phyloP scores from a whole-genome alignment of 2,797 vertebrate genomes.

The Halcyon chelicuti region DNA sequence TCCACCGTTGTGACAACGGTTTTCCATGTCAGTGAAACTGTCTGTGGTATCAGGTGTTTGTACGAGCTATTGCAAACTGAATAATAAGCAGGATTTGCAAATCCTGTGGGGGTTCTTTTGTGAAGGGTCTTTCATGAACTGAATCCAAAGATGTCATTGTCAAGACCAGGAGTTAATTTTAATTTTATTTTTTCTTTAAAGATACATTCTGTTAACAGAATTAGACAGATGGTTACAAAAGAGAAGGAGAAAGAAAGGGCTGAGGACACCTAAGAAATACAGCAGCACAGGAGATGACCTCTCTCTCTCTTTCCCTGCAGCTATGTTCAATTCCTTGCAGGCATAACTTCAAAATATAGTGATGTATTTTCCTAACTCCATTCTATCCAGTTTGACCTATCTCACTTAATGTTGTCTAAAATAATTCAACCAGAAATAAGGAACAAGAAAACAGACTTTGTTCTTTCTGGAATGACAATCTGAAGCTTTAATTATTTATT shows the following conservation, averaged over 20 bases:
- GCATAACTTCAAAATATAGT: background rate
- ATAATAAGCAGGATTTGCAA: constrained; percentile 6
- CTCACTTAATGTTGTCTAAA: background rate
- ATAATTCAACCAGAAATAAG: background rate
- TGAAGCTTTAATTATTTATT: background rate
- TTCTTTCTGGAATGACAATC: background rate
- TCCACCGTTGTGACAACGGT: background rate
- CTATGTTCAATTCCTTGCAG: background rate
- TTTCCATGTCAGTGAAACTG: background rate
- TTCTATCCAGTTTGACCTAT: background rate
- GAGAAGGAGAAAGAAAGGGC: background rate
- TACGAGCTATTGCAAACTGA: background rate
- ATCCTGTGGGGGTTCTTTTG: background rate
- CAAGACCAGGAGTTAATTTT: background rate
- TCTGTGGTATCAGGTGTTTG: background rate
- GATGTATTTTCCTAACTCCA: background rate
- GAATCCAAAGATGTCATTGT: background rate
- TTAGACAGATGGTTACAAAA: background rate
- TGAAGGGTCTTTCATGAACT: background rate
- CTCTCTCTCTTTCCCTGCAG: background rate
- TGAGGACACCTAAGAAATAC: background rate
- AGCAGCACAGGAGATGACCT: accelerated
- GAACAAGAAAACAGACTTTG: background rate
- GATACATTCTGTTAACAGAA: background rate
- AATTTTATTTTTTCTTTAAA: background rate